phyloP scores from a whole-genome alignment of 1,140 invertebrate genomes.

The Pseudomyrmex flavicornis region DNA sequence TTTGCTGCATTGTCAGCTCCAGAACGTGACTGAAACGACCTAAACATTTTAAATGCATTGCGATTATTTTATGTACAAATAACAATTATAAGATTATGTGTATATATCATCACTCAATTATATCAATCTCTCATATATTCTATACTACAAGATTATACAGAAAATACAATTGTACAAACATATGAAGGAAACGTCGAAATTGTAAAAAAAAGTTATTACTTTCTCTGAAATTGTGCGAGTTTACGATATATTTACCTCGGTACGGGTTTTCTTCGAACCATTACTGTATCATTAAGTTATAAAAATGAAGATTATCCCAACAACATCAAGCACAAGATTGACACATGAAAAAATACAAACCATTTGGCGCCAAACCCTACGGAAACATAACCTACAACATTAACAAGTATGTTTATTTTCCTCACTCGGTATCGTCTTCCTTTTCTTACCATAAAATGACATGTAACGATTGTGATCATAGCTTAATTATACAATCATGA shows the following conservation, averaged over 20 bases:
- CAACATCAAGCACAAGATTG: neutral
- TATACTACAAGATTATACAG: too few species aligned
- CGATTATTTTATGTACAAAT: neutral
- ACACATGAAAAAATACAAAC: neutral
- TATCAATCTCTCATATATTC: too few species aligned
- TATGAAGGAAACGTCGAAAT: too few species aligned
- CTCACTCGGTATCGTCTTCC: too few species aligned
- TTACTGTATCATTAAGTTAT: constrained; percentile 18
- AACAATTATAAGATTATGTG: neutral
- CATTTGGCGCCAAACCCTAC: constrained; percentile 17
- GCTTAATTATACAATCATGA: too few species aligned
- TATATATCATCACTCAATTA: too few species aligned
- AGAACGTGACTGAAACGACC: neutral
- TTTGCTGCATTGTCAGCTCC: neutral
- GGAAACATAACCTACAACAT: neutral
- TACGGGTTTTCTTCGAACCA: constrained; percentile 41
- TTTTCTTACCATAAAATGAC: too few species aligned
- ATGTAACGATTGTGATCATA: too few species aligned
- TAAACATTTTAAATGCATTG: neutral
- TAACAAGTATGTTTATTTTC: too few species aligned
- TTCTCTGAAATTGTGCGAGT: neutral
- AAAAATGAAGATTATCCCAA: neutral
- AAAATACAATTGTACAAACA: too few species aligned
- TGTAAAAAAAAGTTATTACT: neutral
- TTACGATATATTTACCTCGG: constrained; percentile 50